Conservation (phyloP, 92 coral and sea anemone genomes). For the Actinostola sp. region DNA sequence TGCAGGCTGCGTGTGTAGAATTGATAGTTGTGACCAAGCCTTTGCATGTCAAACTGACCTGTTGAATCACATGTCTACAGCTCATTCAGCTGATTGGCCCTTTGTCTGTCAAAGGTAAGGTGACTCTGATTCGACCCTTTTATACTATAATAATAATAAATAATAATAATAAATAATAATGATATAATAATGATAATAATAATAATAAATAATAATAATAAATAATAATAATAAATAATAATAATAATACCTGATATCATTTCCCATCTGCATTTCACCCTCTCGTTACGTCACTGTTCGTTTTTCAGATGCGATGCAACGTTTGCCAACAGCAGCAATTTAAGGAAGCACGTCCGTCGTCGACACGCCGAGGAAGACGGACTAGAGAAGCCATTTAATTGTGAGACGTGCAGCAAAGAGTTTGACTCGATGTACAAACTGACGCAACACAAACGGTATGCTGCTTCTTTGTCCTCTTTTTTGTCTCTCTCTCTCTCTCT, state of each 20-base stretch:
- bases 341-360: slow-evolving; percentile 59
- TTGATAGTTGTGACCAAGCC: slow-evolving; percentile 54
- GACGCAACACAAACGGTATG: slow-evolving; percentile 66
- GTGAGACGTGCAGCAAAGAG: slow-evolving; percentile 65
- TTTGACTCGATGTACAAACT: slow-evolving; percentile 64
- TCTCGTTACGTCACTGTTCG: slow-evolving; percentile 1
- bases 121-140: background rate
- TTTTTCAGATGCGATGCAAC: slow-evolving; percentile 68
- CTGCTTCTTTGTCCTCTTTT: background rate
- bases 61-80: slow-evolving; percentile 43
- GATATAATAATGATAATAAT: too few relatives aligned
- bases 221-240: too few relatives aligned
- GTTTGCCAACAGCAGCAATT: slow-evolving; percentile 61
- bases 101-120: slow-evolving; percentile 28
- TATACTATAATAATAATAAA: background rate
- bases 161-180: too few relatives aligned
- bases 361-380: slow-evolving; percentile 51
- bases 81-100: slow-evolving; percentile 33
- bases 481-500: background rate
- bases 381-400: slow-evolving; percentile 25
- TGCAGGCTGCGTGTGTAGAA: slow-evolving; percentile 54
- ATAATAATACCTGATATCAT: too few relatives aligned
- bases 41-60: slow-evolving; percentile 66
- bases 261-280: too few relatives aligned
- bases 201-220: too few relatives aligned